Evolutionary conservation across 2,113 vertebrate genomes (phyloP), one percentile per base, ranked within the genome.

Genomic region (Larimichthys polyactis): DNA sequence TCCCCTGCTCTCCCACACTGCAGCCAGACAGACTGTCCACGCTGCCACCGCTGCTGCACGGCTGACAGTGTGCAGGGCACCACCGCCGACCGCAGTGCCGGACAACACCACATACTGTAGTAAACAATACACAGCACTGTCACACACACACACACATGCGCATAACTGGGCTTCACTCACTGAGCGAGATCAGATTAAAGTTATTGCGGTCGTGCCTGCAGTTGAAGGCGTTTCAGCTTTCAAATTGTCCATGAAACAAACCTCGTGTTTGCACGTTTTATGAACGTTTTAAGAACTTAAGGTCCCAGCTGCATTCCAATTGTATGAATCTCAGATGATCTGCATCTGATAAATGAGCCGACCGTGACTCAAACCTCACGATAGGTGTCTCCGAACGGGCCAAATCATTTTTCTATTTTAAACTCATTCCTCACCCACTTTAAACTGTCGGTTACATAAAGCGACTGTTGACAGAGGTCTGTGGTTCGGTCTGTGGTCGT

Each of bases 1-100:
- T 66, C 69, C 82, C 66, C 66, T 36, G 77, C 75, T 74, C 83
- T 86, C 88, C 92, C 90, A 90, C 85, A 82, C 86, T 83, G 92
- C 66, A 90, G 90, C 85, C 90, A 88, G 90, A 92, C 89, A 78
- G 89, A 77, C 90, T 90, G 89, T 92, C 88, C 92, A 36, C 74
- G 54, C 84, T 58, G 79, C 77, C 58, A 12, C 81, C 81, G 49
- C 84, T 1, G 71, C 75, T 16, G 86, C 75, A 43, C 40, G 22
- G 69, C 82, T 80, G 83, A 87, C 84, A 84, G 81, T 82, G 82
- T 59, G 87, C 87, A 87, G 91, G 84, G 65, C 87, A 73, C 51
- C 32, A 15, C 57, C 49, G 49, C 72, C 32, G 36, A 89, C 88
- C 86, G 24, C 91, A 87, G 80, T 32, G 86, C 82, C 46, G 76